phyloP scores from a whole-genome alignment of 2,113 vertebrate genomes.

The Glareola pratincola region DNA sequence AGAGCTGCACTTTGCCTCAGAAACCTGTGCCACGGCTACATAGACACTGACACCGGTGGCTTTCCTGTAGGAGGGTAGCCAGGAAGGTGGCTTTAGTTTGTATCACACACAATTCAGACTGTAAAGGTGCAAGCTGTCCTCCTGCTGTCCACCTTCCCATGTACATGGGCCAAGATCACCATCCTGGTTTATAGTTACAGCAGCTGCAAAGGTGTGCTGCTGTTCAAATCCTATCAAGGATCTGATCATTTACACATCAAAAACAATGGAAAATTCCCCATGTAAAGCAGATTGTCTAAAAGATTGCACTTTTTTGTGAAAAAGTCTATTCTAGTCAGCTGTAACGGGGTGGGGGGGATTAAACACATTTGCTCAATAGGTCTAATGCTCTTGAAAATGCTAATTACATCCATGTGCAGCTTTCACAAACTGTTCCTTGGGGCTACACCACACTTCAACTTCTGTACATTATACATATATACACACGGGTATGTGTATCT shows the following conservation, averaged over 20 bases:
- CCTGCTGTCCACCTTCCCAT: neutral
- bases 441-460: neutral
- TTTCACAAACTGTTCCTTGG: neutral
- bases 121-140: neutral
- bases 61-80: neutral
- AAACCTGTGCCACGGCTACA: neutral
- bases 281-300: neutral
- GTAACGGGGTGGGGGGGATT: neutral
- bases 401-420: neutral
- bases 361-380: neutral
- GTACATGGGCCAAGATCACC: accelerated
- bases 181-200: neutral
- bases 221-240: neutral
- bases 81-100: neutral
- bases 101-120: neutral
- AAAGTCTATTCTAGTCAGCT: neutral
- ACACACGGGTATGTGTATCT: neutral
- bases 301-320: neutral
- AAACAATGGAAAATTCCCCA: neutral
- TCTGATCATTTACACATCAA: neutral
- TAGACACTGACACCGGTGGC: neutral
- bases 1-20: neutral
- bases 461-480: neutral
- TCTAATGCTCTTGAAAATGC: neutral
- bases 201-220: neutral